These are phyloP conservation scores for Cydia amplana DNA, from an alignment of 1,140 invertebrate species.

Conservation along the genomic window DNA sequence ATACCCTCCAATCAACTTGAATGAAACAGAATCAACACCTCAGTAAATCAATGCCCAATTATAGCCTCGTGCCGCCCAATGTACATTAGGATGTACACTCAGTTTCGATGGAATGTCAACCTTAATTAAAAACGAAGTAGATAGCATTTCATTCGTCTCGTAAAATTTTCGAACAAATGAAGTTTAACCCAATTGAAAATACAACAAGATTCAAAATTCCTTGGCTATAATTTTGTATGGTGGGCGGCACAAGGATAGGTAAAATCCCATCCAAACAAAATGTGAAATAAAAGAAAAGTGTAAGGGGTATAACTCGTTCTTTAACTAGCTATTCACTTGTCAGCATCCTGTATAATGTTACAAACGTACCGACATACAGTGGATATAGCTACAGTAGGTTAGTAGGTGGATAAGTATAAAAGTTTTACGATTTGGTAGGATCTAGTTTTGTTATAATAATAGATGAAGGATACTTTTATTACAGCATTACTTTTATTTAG, in stretches of 20 bases:
- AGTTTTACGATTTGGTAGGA: not conserved
- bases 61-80: no score
- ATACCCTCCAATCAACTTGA: constrained; percentile 7
- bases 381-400: not conserved
- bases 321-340: constrained; percentile 4
- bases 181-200: no score
- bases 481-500: no score
- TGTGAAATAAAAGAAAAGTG: constrained; percentile 1
- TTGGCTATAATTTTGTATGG: no score
- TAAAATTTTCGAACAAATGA: no score
- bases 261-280: constrained; percentile 9
- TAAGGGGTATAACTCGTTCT: not conserved
- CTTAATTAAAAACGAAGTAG: no score
- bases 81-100: no score
- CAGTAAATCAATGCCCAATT: constrained; percentile 11
- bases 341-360: constrained; percentile 9
- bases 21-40: not conserved
- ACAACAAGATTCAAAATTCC: no score
- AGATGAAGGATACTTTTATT: no score
- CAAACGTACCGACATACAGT: constrained; percentile 2
- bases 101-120: no score
- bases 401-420: not conserved
- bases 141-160: no score
- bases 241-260: no score
- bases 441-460: not conserved